Percentiles rank a stretch among this genome's conserved stretches.
These are phyloP conservation scores for Enteromius mattozi DNA, from an alignment of 2,797 vertebrate genomes.

Conservation along the genomic window DNA sequence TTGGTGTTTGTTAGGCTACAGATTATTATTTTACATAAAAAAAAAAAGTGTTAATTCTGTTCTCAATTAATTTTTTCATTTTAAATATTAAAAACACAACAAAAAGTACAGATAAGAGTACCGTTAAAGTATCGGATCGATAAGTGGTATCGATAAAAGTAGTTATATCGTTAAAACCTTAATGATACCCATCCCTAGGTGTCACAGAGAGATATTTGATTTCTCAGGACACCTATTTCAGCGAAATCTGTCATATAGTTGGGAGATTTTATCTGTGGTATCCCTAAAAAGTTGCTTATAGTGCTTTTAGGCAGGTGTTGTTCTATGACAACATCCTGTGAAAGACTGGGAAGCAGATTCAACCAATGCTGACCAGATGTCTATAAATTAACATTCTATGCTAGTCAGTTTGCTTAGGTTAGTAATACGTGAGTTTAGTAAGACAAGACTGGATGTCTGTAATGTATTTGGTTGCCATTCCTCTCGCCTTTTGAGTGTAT, in stretches of 20 bases:
- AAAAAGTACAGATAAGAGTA: no score
- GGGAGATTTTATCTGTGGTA: neutral
- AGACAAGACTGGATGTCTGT: neutral
- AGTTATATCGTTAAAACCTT: no score
- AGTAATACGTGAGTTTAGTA: neutral
- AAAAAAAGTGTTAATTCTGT: no score
- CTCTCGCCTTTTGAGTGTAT: conserved; percentile 24
- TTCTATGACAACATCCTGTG: conserved; percentile 14
- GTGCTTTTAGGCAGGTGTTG: neutral
- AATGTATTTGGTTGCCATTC: neutral
- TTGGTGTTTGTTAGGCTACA: no score
- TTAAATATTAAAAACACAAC: no score
- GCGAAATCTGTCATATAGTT: neutral
- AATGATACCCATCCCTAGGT: no score
- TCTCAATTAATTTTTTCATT: no score
- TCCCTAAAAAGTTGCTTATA: neutral
- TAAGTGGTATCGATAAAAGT: no score
- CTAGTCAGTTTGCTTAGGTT: neutral
- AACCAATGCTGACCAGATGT: neutral
- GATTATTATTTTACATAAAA: no score
- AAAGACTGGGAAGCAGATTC: neutral
- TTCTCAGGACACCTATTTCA: conserved; percentile 17
- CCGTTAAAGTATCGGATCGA: no score
- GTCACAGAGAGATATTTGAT: neutral
- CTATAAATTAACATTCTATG: neutral